These are phyloP conservation scores for Poecilia gillii DNA, from an alignment of 2,797 vertebrate species.

Conservation along the genomic window DNA sequence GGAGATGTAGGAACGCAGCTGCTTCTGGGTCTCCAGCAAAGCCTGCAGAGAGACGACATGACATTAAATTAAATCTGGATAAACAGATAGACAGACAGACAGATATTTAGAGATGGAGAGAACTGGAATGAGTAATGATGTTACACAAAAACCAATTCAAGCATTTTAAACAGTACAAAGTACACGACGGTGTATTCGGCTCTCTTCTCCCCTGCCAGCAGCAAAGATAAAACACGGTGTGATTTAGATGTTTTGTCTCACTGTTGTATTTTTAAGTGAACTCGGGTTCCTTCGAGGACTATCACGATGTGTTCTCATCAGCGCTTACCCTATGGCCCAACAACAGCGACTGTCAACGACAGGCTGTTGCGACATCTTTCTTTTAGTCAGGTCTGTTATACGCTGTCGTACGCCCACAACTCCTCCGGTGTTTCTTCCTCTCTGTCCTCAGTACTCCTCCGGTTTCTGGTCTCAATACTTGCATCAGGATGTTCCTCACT, in stretches of 20 bases:
- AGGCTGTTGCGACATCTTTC: slow-evolving; percentile 1
- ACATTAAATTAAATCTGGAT: slow-evolving; percentile 16
- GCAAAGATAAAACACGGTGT: slow-evolving; percentile 22
- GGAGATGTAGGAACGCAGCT: slow-evolving; percentile 94
- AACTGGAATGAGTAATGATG: slow-evolving; percentile 7
- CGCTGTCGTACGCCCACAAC: not conserved
- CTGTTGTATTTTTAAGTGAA: slow-evolving; percentile 39
- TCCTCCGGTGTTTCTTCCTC: slow-evolving; percentile 13
- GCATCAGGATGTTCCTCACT: slow-evolving; percentile 77
- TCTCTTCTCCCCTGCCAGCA: slow-evolving; percentile 12
- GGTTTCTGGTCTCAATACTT: slow-evolving; percentile 56
- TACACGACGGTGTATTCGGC: slow-evolving; percentile 16
- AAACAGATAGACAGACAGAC: slow-evolving; percentile 19
- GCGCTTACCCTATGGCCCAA: slow-evolving; percentile 1
- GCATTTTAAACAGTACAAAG: not conserved
- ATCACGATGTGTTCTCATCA: slow-evolving; percentile 16
- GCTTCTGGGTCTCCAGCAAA: slow-evolving; percentile 94
- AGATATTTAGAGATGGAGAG: slow-evolving; percentile 15
- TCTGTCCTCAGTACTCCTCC: slow-evolving; percentile 42
- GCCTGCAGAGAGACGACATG: slow-evolving; percentile 78
- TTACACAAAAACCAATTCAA: slow-evolving; percentile 20
- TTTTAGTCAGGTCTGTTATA: slow-evolving; percentile 14
- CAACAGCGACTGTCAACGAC: slow-evolving; percentile 10
- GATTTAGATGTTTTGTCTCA: slow-evolving; percentile 25
- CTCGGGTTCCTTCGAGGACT: slow-evolving; percentile 14